Base-by-base conservation (phyloP, 2,888 invertebrate species). In the Neoascia interrupta region DNA sequence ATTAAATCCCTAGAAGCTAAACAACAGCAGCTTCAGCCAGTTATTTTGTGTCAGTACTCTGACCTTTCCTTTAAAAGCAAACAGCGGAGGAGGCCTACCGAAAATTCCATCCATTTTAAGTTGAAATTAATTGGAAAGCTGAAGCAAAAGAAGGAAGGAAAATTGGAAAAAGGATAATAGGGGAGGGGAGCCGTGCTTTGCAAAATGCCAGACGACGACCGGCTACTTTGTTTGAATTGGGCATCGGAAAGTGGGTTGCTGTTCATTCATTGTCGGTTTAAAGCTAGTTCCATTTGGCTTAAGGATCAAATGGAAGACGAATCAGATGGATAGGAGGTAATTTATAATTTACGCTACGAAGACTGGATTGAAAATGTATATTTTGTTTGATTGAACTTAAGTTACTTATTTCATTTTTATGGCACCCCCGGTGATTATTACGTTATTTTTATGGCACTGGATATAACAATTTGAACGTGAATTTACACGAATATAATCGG, bases 51-150 rank as follows among this genome's bases (percentile, higher is more conserved):
- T n/a, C n/a, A n/a, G n/a, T n/a, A n/a, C n/a, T n/a, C n/a, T n/a
- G n/a, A n/a, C n/a, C n/a, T n/a, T n/a, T n/a, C n/a, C n/a, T n/a
- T n/a, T n/a, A n/a, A n/a, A n/a, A n/a, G n/a, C n/a, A n/a, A n/a
- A n/a, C n/a, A n/a, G n/a, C n/a, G n/a, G n/a, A n/a, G n/a, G n/a
- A n/a, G n/a, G n/a, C n/a, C n/a, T 11, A n/a, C 37, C 2, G 21
- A 11, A 49, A 68, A 61, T 74, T 74, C 47, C 69, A 69, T 69
- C 49, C 54, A 54, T 61, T 74, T 74, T 69, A 68, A 69, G 68
- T 74, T 74, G 49, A 69, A 74, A 74, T 74, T 74, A 74, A 74
- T 74, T 74, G 69, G 74, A 69, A 74, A 61, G 61, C 61, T 43
- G 54, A 61, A 54, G 74, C 61, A 47, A 53, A 37, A 53, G 51